Evolutionary conservation across 2,797 vertebrate genomes (phyloP).

Genomic region (Danio jaintianensis): DNA sequence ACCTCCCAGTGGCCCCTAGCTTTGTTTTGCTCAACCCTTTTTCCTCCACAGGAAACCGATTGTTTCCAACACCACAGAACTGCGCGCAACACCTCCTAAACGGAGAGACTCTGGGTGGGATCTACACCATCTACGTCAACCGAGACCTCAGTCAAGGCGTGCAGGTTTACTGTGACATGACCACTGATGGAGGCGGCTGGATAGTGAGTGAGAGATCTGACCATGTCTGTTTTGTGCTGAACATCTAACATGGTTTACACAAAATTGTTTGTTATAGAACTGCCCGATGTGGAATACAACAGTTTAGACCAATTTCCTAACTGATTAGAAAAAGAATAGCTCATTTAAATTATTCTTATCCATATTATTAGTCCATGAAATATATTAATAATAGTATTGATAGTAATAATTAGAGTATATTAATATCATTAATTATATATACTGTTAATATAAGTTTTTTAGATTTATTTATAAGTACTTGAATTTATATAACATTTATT

Average conservation of each 20-base stretch:
- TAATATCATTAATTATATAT: too few relatives aligned
- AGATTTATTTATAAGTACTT: too few relatives aligned
- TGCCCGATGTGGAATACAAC: not conserved
- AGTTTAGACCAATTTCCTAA: not conserved
- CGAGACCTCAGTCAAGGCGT: conserved; percentile 88
- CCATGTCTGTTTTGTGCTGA: not conserved
- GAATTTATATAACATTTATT: too few relatives aligned
- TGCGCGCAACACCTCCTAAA: conserved; percentile 96
- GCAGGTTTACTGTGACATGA: conserved; percentile 97
- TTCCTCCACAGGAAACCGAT: conserved; percentile 82
- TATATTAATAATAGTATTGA: too few relatives aligned
- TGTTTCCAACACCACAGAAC: conserved; percentile 95
- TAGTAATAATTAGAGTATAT: too few relatives aligned
- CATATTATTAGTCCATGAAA: too few relatives aligned
- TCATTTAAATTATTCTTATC: too few relatives aligned
- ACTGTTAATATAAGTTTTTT: too few relatives aligned
- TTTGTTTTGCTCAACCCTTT: conserved; percentile 14
- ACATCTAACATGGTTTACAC: not conserved
- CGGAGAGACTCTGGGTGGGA: conserved; percentile 87
- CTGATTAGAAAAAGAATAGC: not conserved
- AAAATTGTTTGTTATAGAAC: not conserved
- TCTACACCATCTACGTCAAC: conserved; percentile 95
- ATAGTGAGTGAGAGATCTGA: conserved; percentile 84
- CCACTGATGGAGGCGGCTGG: conserved; percentile 94
- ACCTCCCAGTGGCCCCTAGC: conserved; percentile 7